Evolutionary conservation across 2,888 invertebrate genomes (phyloP).

Genomic region (Drosophila niveifrons): DNA sequence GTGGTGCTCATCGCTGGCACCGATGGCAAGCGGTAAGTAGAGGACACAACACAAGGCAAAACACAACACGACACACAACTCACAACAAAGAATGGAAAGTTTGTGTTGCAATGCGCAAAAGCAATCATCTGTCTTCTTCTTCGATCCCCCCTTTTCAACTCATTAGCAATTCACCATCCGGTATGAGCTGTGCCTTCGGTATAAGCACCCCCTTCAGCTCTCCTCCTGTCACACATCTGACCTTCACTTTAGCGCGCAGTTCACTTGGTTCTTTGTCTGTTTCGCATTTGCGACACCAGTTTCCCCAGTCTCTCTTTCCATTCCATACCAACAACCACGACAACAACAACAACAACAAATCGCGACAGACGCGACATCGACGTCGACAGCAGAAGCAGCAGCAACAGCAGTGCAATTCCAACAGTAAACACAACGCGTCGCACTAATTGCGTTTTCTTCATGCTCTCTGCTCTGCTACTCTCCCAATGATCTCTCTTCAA

Average conservation of each 20-base stretch:
- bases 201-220: constrained; percentile 2
- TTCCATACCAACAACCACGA: background rate
- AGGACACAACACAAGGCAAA: constrained; percentile 3
- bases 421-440: constrained; percentile 56
- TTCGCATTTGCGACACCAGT: constrained; percentile 42
- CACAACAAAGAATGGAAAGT: constrained; percentile 54
- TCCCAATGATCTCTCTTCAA: constrained; percentile 1
- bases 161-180: constrained; percentile 63
- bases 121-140: constrained; percentile 4
- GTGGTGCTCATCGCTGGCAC: constrained; percentile 93
- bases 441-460: constrained; percentile 59
- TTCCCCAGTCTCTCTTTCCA: constrained; percentile 26
- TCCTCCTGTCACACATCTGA: constrained; percentile 39
- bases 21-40: constrained; percentile 87
- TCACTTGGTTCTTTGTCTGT: constrained; percentile 72
- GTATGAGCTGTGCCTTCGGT: constrained; percentile 15
- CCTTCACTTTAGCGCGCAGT: constrained; percentile 66
- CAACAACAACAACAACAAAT: constrained; percentile 7
- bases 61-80: constrained; percentile 1
- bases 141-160: constrained; percentile 29
- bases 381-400: constrained; percentile 21
- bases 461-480: constrained; percentile 14
- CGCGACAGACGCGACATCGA: constrained; percentile 7
- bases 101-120: constrained; percentile 49
- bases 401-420: constrained; percentile 58